Evolutionary conservation across 2,113 vertebrate genomes (phyloP).

Genomic region (Himantopus leucocephalus): DNA sequence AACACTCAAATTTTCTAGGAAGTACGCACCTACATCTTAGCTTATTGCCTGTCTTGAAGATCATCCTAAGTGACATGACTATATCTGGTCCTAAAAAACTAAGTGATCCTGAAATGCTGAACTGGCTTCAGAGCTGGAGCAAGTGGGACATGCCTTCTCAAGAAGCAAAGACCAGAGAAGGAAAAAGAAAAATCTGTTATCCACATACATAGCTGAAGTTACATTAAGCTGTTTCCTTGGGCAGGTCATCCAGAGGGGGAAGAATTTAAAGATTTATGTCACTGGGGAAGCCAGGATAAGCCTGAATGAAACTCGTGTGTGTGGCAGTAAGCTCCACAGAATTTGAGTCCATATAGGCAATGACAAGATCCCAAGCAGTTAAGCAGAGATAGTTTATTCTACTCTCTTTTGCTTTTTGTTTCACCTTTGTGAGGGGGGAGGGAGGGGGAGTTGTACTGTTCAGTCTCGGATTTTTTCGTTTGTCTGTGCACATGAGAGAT

Average conservation of each 20-base stretch:
- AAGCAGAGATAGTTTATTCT: neutral
- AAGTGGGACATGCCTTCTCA: neutral
- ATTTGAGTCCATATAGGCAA: neutral
- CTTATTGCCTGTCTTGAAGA: neutral
- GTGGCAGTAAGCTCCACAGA: neutral
- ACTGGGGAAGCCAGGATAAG: neutral
- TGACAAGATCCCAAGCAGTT: neutral
- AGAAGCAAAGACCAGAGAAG: neutral
- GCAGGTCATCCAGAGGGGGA: neutral
- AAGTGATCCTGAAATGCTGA: neutral
- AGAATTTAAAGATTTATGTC: neutral
- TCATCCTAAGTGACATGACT: neutral
- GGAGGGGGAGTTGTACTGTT: neutral
- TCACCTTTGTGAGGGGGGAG: neutral
- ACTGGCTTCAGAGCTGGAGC: neutral
- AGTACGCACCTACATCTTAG: neutral
- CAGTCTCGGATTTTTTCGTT: neutral
- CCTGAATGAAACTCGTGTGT: neutral
- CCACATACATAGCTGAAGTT: neutral
- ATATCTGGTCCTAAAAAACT: neutral
- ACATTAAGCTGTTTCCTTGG: neutral
- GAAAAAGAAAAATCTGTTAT: neutral
- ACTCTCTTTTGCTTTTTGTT: neutral
- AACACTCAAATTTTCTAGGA: neutral
- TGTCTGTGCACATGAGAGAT: neutral